Evolutionary conservation across 1,140 invertebrate species (phyloP).

Genomic region (Eriosoma lanigerum): DNA sequence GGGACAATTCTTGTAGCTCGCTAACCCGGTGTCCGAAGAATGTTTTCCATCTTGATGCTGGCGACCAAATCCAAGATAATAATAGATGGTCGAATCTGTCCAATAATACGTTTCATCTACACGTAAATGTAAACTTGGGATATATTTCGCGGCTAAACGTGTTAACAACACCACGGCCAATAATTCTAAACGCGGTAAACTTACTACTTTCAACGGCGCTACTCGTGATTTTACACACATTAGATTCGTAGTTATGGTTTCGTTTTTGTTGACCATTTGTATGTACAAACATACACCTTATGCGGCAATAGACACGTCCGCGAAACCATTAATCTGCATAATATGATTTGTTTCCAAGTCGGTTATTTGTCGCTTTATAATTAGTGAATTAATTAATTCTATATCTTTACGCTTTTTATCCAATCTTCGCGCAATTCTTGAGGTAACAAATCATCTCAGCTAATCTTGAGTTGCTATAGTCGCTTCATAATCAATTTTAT

Average conservation of each 20-base stretch:
- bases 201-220: no score
- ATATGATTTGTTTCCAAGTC: no score
- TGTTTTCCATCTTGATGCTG: background rate
- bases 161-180: conserved; percentile 58
- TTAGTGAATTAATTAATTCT: background rate
- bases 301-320: conserved; percentile 55
- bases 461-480: no score
- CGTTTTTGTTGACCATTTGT: background rate
- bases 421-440: no score
- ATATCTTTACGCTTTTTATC: background rate
- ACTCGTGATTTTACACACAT: conserved; percentile 13
- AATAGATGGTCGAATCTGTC: conserved; percentile 44
- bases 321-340: conserved; percentile 55
- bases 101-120: conserved; percentile 32
- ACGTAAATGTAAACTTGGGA: background rate
- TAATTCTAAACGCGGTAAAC: conserved; percentile 58
- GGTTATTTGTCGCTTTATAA: background rate
- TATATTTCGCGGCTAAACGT: conserved; percentile 56
- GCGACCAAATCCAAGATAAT: conserved; percentile 50
- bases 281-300: conserved; percentile 56
- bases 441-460: no score
- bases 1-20: conserved; percentile 55
- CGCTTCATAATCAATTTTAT: no score
- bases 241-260: background rate
- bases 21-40: conserved; percentile 47